Evolutionary conservation across 1,140 invertebrate genomes (phyloP).

Genomic region (Semibalanus balanoides): DNA sequence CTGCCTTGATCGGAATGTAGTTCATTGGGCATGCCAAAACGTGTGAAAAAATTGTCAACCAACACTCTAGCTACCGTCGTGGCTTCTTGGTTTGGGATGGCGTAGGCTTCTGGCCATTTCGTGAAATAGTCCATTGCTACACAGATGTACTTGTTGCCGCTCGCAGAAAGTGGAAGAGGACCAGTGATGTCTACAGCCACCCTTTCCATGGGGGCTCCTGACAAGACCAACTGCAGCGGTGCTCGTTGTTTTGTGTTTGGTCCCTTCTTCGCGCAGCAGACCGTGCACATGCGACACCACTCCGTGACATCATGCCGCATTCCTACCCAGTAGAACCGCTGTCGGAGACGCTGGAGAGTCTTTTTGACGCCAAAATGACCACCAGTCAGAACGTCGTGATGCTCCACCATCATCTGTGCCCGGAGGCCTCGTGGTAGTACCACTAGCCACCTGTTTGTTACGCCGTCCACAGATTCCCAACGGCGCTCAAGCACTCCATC

Average conservation of each 20-base stretch:
- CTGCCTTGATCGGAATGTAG: constrained; percentile 3
- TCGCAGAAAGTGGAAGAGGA: neutral
- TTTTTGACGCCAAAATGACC: neutral
- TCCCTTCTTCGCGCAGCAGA: neutral
- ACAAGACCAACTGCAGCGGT: neutral
- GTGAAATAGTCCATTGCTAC: neutral
- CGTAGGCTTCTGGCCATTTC: neutral
- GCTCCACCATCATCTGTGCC: neutral
- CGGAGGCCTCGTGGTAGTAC: neutral
- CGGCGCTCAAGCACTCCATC: neutral
- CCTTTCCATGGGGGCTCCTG: constrained; percentile 3
- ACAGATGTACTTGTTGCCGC: neutral
- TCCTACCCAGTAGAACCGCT: neutral
- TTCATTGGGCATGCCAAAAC: neutral
- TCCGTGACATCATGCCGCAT: neutral
- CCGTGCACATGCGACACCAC: neutral
- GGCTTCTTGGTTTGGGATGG: neutral
- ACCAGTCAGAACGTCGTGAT: neutral
- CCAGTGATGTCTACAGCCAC: constrained; percentile 5
- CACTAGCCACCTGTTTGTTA: neutral
- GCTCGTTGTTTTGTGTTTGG: neutral
- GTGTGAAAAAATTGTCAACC: neutral
- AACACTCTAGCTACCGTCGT: neutral
- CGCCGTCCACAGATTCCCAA: neutral
- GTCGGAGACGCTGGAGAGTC: neutral